These are phyloP conservation scores for Zeus faber DNA, from an alignment of 2,113 vertebrate genomes.

Conservation along the genomic window DNA sequence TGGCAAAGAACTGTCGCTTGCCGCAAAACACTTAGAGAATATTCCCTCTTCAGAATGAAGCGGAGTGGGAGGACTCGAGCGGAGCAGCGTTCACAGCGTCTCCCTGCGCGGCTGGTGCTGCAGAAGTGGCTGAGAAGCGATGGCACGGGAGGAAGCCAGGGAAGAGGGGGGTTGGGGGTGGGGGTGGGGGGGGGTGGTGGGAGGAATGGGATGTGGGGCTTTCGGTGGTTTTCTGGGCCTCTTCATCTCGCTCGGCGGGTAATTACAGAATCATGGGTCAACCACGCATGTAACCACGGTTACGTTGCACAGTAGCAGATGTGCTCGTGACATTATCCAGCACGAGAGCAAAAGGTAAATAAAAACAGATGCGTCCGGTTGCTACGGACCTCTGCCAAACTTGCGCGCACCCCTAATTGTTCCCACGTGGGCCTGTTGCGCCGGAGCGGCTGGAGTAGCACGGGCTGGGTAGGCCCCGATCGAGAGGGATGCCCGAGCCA, in stretches of 20 bases:
- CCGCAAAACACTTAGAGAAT: background rate
- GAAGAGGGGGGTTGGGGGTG: background rate
- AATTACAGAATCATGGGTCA: constrained; percentile 81
- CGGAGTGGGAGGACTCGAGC: too few species aligned
- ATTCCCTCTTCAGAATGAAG: too few species aligned
- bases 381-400: constrained; percentile 75
- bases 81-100: too few species aligned
- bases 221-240: constrained; percentile 70
- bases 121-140: constrained; percentile 35
- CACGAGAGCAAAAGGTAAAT: constrained; percentile 76
- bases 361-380: constrained; percentile 80
- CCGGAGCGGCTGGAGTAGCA: constrained; percentile 52
- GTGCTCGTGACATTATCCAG: constrained; percentile 73
- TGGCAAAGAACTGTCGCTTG: constrained; percentile 19
- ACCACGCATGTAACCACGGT: constrained; percentile 79
- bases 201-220: constrained; percentile 56
- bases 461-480: constrained; percentile 57
- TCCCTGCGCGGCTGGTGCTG: constrained; percentile 8
- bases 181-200: constrained; percentile 25
- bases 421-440: constrained; percentile 71
- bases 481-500: constrained; percentile 56
- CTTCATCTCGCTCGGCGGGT: constrained; percentile 74
- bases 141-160: constrained; percentile 41
- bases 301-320: constrained; percentile 82
- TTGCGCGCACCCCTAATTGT: constrained; percentile 68